These are phyloP conservation scores for Xiphophorus birchmanni DNA, from an alignment of 2,797 vertebrate genomes.

Conservation along the genomic window DNA sequence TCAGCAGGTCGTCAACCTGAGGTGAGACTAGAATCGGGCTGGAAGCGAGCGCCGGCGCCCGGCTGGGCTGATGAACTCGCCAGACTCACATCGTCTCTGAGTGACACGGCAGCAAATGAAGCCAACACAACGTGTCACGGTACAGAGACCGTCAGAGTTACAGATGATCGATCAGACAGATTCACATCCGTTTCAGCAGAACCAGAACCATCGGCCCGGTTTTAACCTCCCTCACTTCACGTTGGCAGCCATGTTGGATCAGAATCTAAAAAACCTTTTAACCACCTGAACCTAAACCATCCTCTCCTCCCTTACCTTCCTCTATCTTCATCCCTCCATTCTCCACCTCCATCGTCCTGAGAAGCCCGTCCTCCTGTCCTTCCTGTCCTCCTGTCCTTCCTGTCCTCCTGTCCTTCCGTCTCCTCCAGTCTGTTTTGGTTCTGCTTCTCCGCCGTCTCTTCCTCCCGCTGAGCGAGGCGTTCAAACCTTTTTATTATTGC, in stretches of 20 bases:
- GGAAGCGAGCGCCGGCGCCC: no score
- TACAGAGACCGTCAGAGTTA: no score
- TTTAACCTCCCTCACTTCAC: background rate
- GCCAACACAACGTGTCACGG: no score
- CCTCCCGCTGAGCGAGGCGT: conserved; percentile 54
- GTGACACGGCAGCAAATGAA: no score
- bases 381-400: conserved; percentile 5
- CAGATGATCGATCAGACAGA: background rate
- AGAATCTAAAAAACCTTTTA: background rate
- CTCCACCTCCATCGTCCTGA: conserved; percentile 4
- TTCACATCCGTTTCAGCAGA: background rate
- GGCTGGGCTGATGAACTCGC: no score
- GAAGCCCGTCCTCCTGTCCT: conserved; percentile 5
- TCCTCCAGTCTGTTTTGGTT: conserved; percentile 6
- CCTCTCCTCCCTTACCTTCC: background rate
- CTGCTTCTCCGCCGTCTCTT: conserved; percentile 11
- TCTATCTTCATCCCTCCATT: background rate
- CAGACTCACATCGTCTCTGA: no score
- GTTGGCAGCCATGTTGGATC: conserved; percentile 9
- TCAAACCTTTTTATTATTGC: conserved; percentile 75
- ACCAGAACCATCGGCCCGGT: conserved; percentile 30
- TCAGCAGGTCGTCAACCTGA: no score
- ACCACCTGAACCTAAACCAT: background rate
- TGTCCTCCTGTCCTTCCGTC: background rate
- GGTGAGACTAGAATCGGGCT: no score